Percentiles rank a stretch among this genome's conserved stretches.
These are phyloP conservation scores for Erynnis tages DNA, from an alignment of 2,888 invertebrate genomes.

Conservation along the genomic window DNA sequence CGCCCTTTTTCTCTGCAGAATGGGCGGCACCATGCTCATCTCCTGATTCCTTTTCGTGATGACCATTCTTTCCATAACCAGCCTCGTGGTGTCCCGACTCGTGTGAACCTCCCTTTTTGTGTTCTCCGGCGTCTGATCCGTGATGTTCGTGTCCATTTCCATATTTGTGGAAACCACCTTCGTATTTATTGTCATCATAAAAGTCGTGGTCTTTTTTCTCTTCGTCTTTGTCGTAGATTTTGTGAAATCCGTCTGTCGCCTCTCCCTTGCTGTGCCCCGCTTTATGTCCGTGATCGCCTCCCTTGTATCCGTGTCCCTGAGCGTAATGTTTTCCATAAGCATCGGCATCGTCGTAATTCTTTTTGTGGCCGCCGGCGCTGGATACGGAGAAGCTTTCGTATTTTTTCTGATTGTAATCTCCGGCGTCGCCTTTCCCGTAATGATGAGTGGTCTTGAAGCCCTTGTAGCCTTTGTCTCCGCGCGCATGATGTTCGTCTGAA, in stretches of 20 bases:
- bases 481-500: slow-evolving; percentile 61
- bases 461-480: slow-evolving; percentile 76
- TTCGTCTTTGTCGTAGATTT: slow-evolving; percentile 86
- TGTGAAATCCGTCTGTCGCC: slow-evolving; percentile 84
- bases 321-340: slow-evolving; percentile 76
- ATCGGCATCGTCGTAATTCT: slow-evolving; percentile 72
- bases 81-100: slow-evolving; percentile 75
- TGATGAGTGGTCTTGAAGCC: slow-evolving; percentile 73
- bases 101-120: slow-evolving; percentile 76
- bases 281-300: slow-evolving; percentile 76
- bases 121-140: slow-evolving; percentile 73
- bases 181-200: slow-evolving; percentile 79
- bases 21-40: slow-evolving; percentile 67
- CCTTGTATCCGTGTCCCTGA: slow-evolving; percentile 74
- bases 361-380: slow-evolving; percentile 75
- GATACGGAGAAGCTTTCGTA: slow-evolving; percentile 77
- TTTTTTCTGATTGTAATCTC: slow-evolving; percentile 77
- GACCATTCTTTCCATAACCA: slow-evolving; percentile 70
- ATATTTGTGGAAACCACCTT: slow-evolving; percentile 81
- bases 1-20: slow-evolving; percentile 74
- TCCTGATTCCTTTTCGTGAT: slow-evolving; percentile 75
- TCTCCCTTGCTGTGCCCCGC: slow-evolving; percentile 82
- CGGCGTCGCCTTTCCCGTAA: slow-evolving; percentile 79
- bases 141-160: slow-evolving; percentile 76
- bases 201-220: slow-evolving; percentile 87